phyloP scores from a whole-genome alignment of 2,888 invertebrate genomes.

The Steinernema hermaphroditum region DNA sequence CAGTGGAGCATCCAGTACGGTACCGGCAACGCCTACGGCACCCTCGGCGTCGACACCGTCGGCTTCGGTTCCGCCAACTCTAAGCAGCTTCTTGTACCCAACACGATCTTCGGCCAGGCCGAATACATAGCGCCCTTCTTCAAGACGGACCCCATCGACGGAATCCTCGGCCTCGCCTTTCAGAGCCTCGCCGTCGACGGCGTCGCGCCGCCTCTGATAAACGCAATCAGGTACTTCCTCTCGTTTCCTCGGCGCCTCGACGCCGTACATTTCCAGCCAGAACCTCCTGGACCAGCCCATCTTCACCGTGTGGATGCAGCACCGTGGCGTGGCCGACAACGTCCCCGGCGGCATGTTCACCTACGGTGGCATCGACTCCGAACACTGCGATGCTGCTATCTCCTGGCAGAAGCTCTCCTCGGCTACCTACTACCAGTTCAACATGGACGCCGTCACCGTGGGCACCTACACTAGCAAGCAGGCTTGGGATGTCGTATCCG shows the following conservation, averaged over 20 bases:
- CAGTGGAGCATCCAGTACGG: constrained; percentile 69
- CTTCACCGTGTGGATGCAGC: constrained; percentile 54
- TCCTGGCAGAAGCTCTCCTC: constrained; percentile 51
- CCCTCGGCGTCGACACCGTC: constrained; percentile 69
- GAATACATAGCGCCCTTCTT: constrained; percentile 30
- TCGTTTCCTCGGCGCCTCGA: constrained; percentile 40
- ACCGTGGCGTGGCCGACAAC: constrained; percentile 48
- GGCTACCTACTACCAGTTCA: constrained; percentile 56
- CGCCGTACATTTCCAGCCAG: constrained; percentile 44
- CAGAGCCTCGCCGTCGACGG: constrained; percentile 85
- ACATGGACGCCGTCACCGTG: constrained; percentile 35
- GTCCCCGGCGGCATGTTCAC: constrained; percentile 49
- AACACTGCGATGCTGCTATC: constrained; percentile 44
- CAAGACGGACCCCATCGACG: constrained; percentile 46
- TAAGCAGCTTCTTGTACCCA: constrained; percentile 35
- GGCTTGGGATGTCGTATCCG: constrained; percentile 51
- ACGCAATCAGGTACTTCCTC: constrained; percentile 75
- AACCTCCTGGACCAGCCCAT: constrained; percentile 51
- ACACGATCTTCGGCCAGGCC: constrained; percentile 39
- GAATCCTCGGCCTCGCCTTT: constrained; percentile 80
- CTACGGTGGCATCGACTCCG: constrained; percentile 50
- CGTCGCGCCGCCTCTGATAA: constrained; percentile 87
- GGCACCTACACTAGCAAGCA: constrained; percentile 43
- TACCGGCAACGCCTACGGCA: constrained; percentile 68
- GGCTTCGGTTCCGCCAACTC: constrained; percentile 40